Percentiles rank a stretch among this genome's conserved stretches.
These are phyloP conservation scores for Emys orbicularis DNA, from an alignment of 2,797 vertebrate species.

Conservation along the genomic window DNA sequence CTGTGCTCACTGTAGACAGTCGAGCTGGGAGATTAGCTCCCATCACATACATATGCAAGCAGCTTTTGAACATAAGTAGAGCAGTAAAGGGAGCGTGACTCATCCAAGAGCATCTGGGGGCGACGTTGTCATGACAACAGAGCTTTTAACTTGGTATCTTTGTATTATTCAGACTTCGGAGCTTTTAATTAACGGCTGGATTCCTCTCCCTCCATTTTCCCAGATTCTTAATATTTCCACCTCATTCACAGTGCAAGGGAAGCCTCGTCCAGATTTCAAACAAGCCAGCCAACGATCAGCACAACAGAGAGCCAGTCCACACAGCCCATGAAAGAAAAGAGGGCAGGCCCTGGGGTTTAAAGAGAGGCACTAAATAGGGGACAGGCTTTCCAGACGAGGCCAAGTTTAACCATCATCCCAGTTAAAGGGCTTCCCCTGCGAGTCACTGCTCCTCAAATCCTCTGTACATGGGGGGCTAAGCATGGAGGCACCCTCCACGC, in stretches of 20 bases:
- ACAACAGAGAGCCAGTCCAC: neutral
- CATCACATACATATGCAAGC: neutral
- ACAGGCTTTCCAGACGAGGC: neutral
- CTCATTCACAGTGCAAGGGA: neutral
- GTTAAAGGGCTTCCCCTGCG: neutral
- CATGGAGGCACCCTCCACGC: neutral
- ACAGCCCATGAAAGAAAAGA: fast-evolving
- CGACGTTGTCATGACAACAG: conserved; percentile 5
- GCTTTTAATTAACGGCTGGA: conserved; percentile 41
- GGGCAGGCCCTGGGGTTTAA: neutral
- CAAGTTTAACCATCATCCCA: neutral
- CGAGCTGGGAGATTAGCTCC: neutral
- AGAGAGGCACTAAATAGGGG: neutral
- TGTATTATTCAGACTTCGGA: conserved; percentile 9
- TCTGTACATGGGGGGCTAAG: neutral
- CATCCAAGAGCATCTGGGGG: conserved; percentile 45
- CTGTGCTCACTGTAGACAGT: neutral
- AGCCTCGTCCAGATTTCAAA: neutral
- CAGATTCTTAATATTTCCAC: fast-evolving
- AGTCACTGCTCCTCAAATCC: neutral
- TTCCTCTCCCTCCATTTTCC: neutral
- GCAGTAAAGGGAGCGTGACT: neutral
- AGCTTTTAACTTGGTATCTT: neutral
- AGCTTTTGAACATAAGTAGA: neutral
- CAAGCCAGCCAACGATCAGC: neutral